phyloP scores from a whole-genome alignment of 92 coral and sea anemone species.

The Anthopleura xanthogrammica region DNA sequence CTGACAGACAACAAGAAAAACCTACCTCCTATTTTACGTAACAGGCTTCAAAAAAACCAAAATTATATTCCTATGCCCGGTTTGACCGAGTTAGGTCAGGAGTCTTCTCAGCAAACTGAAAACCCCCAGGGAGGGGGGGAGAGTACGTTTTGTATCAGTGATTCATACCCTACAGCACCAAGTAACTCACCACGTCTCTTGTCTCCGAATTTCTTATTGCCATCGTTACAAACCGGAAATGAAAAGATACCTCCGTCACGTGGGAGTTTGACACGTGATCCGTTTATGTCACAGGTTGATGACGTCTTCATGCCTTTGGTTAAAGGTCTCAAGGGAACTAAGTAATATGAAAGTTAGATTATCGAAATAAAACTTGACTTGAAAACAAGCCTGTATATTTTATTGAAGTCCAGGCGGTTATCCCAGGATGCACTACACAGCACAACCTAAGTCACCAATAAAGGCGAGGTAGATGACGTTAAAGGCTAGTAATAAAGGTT shows the following conservation, averaged over 20 bases:
- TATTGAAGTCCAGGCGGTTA: neutral
- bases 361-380: neutral
- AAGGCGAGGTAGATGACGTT: too few relatives aligned
- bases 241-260: neutral
- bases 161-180: conserved; percentile 14
- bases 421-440: too few relatives aligned
- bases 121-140: neutral
- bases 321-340: neutral
- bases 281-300: conserved; percentile 6
- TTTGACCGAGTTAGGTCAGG: neutral
- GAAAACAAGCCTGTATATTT: neutral
- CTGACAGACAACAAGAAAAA: neutral
- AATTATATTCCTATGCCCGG: neutral
- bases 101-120: neutral
- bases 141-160: conserved; percentile 9
- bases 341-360: neutral
- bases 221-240: conserved; percentile 15
- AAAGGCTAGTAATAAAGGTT: too few relatives aligned
- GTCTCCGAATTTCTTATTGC: neutral
- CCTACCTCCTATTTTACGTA: neutral
- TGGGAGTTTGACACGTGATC: conserved; percentile 27
- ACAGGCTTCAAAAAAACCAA: neutral
- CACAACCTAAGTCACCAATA: too few relatives aligned
- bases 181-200: neutral
- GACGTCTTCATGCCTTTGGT: conserved; percentile 23